Base-by-base conservation (phyloP, 2,113 vertebrate species). In the Heteronetta atricapilla region DNA sequence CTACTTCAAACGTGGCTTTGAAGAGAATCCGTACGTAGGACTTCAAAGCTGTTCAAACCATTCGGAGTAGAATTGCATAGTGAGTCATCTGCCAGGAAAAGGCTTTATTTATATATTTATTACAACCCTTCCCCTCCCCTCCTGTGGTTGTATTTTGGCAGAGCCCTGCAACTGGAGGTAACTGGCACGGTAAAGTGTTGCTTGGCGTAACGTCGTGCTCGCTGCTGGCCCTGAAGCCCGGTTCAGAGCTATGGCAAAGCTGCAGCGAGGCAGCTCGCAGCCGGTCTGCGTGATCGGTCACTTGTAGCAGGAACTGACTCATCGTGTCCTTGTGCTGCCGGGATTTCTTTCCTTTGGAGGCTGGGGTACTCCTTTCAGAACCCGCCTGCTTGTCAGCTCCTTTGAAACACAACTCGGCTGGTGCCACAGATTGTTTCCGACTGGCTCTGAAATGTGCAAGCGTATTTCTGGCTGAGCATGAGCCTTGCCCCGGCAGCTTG, bases 31-130 rank as follows among this genome's bases (percentile, higher is more conserved):
- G 19, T 89, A 83, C 2, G 48, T 93, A 87, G 85, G 90, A 96
- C 94, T 97, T 97, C 93, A 95, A 96, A 97, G 94, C 72, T 50
- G 42, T 44, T 77, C 60, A 84, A 95, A 77, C 68, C 23, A 25
- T 91, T 92, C 3, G 3, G 68, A 93, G 62, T 76, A 69, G 90
- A 94, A 90, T 56, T 93, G 81, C 68, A 62, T 15, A 79, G 70
- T 95, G 90, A 96, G 70, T 96, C 87, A 94, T 88, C 86, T 74
- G 10, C 58, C 52, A 81, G 58, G 82, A 94, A 83, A 52, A 64
- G 84, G 44, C 52, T 67, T 91, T 85, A 77, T 93, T 92, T 92
- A n/a, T 89, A 90, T 48, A 48, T 91, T 91, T 86, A 34, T 83
- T 78, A 50, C 79, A 77, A n/a, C n/a, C 40, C 10, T 11, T 62